Conservation (phyloP, 2,113 vertebrate species). For the Istiophorus platypterus region DNA sequence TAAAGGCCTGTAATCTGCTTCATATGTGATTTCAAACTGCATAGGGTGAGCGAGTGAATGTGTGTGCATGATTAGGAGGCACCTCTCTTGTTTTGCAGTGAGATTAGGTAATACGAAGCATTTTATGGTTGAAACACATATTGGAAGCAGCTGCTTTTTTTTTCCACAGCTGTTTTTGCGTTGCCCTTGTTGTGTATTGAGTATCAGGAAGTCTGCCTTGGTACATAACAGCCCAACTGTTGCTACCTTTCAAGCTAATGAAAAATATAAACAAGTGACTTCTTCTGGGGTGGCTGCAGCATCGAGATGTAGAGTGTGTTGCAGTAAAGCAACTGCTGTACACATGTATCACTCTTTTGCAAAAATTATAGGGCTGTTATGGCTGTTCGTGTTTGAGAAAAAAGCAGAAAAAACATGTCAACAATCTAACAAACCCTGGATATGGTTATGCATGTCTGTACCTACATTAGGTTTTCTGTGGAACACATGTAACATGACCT, state of each 20-base stretch:
- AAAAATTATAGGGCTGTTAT: not conserved
- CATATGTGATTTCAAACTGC: slow-evolving; percentile 64
- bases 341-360: slow-evolving; percentile 14
- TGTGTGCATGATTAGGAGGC: slow-evolving; percentile 56
- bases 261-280: slow-evolving; percentile 1
- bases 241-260: slow-evolving; percentile 35
- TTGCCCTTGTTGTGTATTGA: slow-evolving; percentile 57
- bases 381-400: slow-evolving; percentile 4
- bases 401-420: slow-evolving; percentile 30
- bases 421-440: not conserved
- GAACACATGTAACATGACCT: slow-evolving; percentile 57
- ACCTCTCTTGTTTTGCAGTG: slow-evolving; percentile 56
- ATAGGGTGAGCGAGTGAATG: slow-evolving; percentile 36
- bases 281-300: not conserved
- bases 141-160: slow-evolving; percentile 77
- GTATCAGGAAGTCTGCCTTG: slow-evolving; percentile 51
- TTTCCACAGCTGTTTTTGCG: slow-evolving; percentile 50
- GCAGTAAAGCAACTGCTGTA: not conserved
- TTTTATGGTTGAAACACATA: slow-evolving; percentile 73
- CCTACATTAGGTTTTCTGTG: slow-evolving; percentile 42
- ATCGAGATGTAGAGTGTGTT: not conserved
- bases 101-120: slow-evolving; percentile 71
- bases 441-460: slow-evolving; percentile 25
- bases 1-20: slow-evolving; percentile 71
- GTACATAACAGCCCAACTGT: slow-evolving; percentile 8